phyloP scores from a whole-genome alignment of 2,888 invertebrate species.

The Tenthredo amoena region DNA sequence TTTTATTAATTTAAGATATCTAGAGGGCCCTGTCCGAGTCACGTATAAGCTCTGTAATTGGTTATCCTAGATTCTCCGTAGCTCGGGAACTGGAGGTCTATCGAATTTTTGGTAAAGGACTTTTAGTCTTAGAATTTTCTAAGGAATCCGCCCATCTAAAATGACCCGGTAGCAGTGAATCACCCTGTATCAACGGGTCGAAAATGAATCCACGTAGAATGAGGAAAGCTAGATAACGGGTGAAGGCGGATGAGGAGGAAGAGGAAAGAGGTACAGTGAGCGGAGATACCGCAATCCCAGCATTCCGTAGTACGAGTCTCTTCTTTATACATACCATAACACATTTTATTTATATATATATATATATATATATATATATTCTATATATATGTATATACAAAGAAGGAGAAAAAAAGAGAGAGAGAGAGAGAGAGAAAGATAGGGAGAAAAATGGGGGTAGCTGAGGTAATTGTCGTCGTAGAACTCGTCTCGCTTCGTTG shows the following conservation, averaged over 20 bases:
- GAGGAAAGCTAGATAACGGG: conserved; percentile 19
- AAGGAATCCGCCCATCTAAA: no score
- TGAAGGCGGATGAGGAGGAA: conserved; percentile 43
- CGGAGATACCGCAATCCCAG: conserved; percentile 27
- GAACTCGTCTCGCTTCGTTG: conserved; percentile 31
- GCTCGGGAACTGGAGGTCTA: no score
- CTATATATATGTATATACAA: background rate
- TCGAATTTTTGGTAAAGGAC: no score
- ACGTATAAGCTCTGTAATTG: no score
- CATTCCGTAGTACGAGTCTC: conserved; percentile 18
- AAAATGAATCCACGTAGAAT: conserved; percentile 15
- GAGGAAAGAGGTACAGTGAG: background rate
- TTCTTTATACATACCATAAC: conserved; percentile 17
- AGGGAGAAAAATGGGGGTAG: background rate
- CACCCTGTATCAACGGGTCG: no score
- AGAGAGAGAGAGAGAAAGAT: background rate
- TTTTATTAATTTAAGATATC: no score
- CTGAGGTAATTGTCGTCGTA: conserved; percentile 33
- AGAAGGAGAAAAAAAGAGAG: background rate
- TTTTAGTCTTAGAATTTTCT: no score
- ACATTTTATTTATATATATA: background rate
- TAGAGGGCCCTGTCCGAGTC: no score
- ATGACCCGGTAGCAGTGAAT: no score
- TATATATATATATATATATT: background rate
- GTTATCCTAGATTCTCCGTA: no score